Conservation (phyloP, 2,888 invertebrate genomes). For the Tridacna gigas region DNA sequence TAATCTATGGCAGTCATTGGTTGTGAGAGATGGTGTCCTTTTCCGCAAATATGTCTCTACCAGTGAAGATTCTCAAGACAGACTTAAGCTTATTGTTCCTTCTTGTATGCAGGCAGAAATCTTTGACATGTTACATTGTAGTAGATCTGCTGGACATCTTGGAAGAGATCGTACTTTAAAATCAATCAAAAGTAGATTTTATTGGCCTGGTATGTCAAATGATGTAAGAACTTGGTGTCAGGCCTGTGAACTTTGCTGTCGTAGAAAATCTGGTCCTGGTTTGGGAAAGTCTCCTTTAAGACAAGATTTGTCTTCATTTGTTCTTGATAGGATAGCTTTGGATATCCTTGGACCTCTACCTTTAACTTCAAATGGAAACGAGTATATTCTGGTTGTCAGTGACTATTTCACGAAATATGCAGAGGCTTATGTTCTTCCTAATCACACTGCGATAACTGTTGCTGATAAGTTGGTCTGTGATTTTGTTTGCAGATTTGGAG, state of each 20-base stretch:
- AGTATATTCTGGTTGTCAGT: constrained; percentile 31
- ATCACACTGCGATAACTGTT: constrained; percentile 31
- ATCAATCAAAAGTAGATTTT: constrained; percentile 23
- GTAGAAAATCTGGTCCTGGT: constrained; percentile 33
- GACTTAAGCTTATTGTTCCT: neutral
- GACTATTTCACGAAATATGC: constrained; percentile 39
- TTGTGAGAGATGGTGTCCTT: constrained; percentile 1
- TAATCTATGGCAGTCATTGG: neutral
- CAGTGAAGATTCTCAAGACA: neutral
- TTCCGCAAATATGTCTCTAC: neutral
- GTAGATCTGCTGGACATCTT: constrained; percentile 17
- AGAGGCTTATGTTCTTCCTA: constrained; percentile 32
- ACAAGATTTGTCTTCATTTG: constrained; percentile 7
- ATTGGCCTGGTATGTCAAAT: constrained; percentile 28
- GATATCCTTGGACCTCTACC: constrained; percentile 37
- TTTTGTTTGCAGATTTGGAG: constrained; percentile 36
- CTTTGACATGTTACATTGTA: constrained; percentile 12
- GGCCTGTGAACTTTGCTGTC: constrained; percentile 19
- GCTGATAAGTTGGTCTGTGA: constrained; percentile 23
- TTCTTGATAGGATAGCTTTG: constrained; percentile 20
- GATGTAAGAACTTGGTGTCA: constrained; percentile 28
- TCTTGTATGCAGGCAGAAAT: constrained; percentile 2
- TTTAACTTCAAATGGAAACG: constrained; percentile 26
- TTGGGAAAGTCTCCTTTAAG: constrained; percentile 25
- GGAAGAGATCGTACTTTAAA: constrained; percentile 20